Percentiles rank a stretch among this genome's conserved stretches.
phyloP scores from a whole-genome alignment of 1,140 invertebrate species.

The Hycleus phaleratus region DNA sequence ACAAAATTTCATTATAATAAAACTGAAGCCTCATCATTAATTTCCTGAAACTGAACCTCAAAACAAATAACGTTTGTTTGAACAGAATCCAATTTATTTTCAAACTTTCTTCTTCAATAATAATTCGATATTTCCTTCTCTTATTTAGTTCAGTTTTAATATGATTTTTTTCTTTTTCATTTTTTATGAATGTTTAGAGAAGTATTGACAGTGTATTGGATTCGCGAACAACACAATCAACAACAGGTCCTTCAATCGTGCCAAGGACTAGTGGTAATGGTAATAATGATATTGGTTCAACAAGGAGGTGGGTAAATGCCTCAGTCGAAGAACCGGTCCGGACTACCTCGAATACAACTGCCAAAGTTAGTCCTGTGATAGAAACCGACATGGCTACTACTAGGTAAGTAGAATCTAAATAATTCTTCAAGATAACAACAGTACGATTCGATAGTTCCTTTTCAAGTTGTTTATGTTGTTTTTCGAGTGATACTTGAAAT shows the following conservation, averaged over 20 bases:
- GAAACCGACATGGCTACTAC: slow-evolving; percentile 31
- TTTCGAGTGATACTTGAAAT: too few species aligned
- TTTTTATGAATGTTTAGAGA: slow-evolving; percentile 20
- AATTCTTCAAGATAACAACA: too few species aligned
- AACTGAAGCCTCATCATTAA: too few species aligned
- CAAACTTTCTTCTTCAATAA: too few species aligned
- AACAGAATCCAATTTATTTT: too few species aligned
- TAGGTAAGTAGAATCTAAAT: slow-evolving; percentile 23
- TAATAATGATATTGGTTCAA: slow-evolving; percentile 1
- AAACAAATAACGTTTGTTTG: too few species aligned
- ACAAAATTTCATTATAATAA: too few species aligned
- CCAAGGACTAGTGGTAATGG: slow-evolving; percentile 9
- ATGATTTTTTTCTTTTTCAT: neutral
- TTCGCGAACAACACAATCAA: slow-evolving; percentile 2
- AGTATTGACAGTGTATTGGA: slow-evolving; percentile 32
- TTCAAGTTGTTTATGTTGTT: too few species aligned
- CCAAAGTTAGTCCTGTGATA: slow-evolving; percentile 30
- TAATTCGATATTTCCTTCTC: too few species aligned
- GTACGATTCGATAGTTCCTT: too few species aligned
- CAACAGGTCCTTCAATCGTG: neutral
- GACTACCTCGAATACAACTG: slow-evolving; percentile 13
- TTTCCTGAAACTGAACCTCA: too few species aligned
- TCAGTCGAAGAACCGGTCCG: slow-evolving; percentile 31
- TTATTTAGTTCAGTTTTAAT: too few species aligned
- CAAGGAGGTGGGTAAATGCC: slow-evolving; percentile 25